phyloP scores from a whole-genome alignment of 2,888 invertebrate genomes.

The Tetragonisca angustula region DNA sequence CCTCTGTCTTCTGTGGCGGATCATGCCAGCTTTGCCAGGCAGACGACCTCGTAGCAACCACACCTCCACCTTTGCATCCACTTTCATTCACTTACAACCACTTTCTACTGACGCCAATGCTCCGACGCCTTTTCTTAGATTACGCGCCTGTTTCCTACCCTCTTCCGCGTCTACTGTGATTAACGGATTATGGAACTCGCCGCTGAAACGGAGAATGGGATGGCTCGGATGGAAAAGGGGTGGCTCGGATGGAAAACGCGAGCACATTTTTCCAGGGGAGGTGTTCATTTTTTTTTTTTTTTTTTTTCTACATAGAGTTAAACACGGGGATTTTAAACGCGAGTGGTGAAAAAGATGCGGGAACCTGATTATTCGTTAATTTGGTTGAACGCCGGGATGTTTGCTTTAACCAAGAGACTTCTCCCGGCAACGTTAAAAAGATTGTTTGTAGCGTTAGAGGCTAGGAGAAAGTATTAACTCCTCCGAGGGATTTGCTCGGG shows the following conservation, averaged over 20 bases:
- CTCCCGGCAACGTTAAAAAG: neutral
- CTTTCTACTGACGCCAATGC: conserved; percentile 66
- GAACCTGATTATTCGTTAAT: conserved; percentile 1
- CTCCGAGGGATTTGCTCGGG: conserved; percentile 3
- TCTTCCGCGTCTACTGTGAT: conserved; percentile 51
- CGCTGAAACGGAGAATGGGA: neutral
- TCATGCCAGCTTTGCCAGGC: conserved; percentile 75
- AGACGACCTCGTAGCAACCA: conserved; percentile 70
- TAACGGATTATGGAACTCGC: conserved; percentile 56
- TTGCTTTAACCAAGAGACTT: neutral
- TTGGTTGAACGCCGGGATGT: neutral
- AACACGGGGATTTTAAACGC: neutral
- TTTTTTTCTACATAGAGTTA: neutral
- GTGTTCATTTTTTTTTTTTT: too few relatives aligned
- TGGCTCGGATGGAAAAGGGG: too few relatives aligned
- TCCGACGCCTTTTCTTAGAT: conserved; percentile 74
- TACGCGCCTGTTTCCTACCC: conserved; percentile 57
- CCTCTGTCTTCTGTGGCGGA: conserved; percentile 71
- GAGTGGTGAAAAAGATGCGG: neutral
- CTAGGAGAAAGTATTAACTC: conserved; percentile 37
- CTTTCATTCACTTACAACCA: conserved; percentile 68
- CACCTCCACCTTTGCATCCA: conserved; percentile 65
- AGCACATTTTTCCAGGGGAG: neutral
- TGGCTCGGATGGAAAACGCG: conserved; percentile 2
- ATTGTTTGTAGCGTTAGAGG: neutral